Evolutionary conservation across 2,888 invertebrate genomes (phyloP).

Genomic region (Ryuthela nishihirai): DNA sequence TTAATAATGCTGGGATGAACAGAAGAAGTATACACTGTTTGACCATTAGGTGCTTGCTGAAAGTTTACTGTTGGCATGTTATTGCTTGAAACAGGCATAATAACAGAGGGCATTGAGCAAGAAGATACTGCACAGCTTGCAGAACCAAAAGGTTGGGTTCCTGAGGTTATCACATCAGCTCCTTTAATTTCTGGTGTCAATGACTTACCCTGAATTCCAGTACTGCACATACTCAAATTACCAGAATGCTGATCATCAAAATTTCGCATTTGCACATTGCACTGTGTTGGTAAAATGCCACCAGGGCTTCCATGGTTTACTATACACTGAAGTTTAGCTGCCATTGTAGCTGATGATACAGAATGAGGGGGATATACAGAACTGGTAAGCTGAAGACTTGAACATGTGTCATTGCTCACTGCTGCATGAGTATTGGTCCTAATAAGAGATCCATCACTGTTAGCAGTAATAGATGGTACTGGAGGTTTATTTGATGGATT

Average conservation of each 20-base stretch:
- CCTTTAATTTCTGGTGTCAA: slow-evolving; percentile 5
- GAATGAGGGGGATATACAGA: slow-evolving; percentile 5
- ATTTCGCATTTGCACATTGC: no score
- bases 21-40: slow-evolving; percentile 15
- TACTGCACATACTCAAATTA: no score
- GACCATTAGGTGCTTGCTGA: slow-evolving; percentile 7
- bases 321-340: no score
- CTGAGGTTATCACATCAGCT: slow-evolving; percentile 5
- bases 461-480: background rate
- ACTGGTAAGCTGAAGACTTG: background rate
- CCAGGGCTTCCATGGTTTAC: no score
- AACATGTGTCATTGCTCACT: background rate
- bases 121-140: background rate
- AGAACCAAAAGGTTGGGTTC: slow-evolving; percentile 2
- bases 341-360: slow-evolving; percentile 4
- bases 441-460: background rate
- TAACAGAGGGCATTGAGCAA: slow-evolving; percentile 6
- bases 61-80: slow-evolving; percentile 14
- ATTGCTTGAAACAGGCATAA: slow-evolving; percentile 9
- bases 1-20: slow-evolving; percentile 23
- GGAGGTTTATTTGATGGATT: background rate
- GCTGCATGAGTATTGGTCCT: background rate
- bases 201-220: no score
- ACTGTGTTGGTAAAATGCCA: no score
- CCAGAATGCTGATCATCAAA: no score